Evolutionary conservation across 2,888 invertebrate species (phyloP).

Genomic region (Tridacna crocea): DNA sequence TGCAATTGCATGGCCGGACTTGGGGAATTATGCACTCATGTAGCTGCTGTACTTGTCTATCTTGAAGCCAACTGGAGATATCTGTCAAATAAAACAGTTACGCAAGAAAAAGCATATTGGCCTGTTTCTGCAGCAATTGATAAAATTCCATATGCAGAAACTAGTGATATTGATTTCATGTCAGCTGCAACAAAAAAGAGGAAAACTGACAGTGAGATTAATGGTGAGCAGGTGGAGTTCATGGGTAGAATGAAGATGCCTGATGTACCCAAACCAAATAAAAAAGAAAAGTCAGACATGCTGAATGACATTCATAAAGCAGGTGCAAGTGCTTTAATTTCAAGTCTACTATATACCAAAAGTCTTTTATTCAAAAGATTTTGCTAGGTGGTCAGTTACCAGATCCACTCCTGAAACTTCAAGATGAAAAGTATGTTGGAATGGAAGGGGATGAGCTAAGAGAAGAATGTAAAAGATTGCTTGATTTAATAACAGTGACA

Average conservation of each 20-base stretch:
- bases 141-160: conserved; percentile 19
- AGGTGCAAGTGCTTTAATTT: neutral
- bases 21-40: conserved; percentile 35
- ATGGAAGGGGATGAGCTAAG: conserved; percentile 13
- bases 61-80: conserved; percentile 13
- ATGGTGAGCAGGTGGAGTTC: neutral
- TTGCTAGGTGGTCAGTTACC: conserved; percentile 14
- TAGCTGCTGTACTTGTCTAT: conserved; percentile 27
- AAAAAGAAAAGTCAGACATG: neutral
- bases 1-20: conserved; percentile 39
- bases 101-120: conserved; percentile 43
- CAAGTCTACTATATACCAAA: neutral
- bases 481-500: conserved; percentile 12
- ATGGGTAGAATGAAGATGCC: neutral
- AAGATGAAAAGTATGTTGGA: conserved; percentile 13
- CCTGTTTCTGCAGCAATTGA: conserved; percentile 23
- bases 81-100: conserved; percentile 20
- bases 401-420: neutral
- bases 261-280: conserved; percentile 9
- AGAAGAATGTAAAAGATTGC: conserved; percentile 7
- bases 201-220: conserved; percentile 16
- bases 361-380: neutral
- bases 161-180: conserved; percentile 39
- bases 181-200: conserved; percentile 33
- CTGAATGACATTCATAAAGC: neutral